These are phyloP conservation scores for Ptychadena robeensis DNA, from an alignment of 2,797 vertebrate species.

Conservation along the genomic window DNA sequence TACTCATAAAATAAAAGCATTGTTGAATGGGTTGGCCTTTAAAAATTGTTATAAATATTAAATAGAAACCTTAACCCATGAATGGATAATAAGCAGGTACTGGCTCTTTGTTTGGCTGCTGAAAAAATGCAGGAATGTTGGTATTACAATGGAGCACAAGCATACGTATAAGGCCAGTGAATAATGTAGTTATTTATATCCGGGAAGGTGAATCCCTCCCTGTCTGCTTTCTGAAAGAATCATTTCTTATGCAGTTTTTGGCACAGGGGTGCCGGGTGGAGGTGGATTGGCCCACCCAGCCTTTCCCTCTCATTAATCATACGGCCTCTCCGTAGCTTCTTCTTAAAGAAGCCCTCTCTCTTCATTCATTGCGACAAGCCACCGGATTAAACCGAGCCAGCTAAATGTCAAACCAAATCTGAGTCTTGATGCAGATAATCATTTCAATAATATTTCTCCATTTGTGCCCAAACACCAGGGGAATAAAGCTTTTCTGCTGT, in stretches of 20 bases:
- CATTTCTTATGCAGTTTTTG: constrained; percentile 90
- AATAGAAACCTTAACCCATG: background rate
- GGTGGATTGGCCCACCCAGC: constrained; percentile 94
- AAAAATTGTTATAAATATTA: background rate
- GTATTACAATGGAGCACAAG: background rate
- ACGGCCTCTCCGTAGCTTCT: constrained; percentile 87
- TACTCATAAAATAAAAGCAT: too few relatives aligned
- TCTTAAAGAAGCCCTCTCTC: constrained; percentile 90
- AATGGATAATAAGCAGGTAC: background rate
- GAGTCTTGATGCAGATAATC: constrained; percentile 99
- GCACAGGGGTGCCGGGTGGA: constrained; percentile 95
- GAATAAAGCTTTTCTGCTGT: constrained; percentile 99
- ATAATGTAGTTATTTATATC: constrained; percentile 57
- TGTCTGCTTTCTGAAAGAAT: constrained; percentile 79
- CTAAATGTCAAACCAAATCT: constrained; percentile 99
- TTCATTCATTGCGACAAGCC: constrained; percentile 96
- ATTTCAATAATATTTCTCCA: constrained; percentile 99
- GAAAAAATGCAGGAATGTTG: constrained; percentile 5
- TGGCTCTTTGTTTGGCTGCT: background rate
- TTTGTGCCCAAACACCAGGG: constrained; percentile 98
- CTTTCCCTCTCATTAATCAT: constrained; percentile 99
- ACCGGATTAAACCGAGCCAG: constrained; percentile 99
- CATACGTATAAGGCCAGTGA: constrained; percentile 9
- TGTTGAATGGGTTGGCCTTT: background rate
- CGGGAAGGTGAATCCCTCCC: constrained; percentile 71